phyloP scores from a whole-genome alignment of 2,888 invertebrate species.

The Pseudoips prasinana region DNA sequence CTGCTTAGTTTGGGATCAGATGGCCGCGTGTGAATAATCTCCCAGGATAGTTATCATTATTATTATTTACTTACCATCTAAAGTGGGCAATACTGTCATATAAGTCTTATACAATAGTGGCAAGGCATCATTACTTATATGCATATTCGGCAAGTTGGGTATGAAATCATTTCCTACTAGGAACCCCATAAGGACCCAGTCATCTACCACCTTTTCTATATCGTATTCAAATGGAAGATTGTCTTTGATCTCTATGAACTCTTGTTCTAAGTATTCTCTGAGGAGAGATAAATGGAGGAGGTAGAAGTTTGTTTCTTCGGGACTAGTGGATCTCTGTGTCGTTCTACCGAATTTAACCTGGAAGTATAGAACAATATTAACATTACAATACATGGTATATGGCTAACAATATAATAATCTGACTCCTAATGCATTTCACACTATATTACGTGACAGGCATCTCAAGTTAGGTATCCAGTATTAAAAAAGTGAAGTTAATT shows the following conservation, averaged over 20 bases:
- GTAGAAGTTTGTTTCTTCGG: slow-evolving; percentile 96
- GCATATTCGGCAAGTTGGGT: slow-evolving; percentile 96
- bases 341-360: slow-evolving; percentile 89
- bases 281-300: slow-evolving; percentile 95
- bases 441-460: too few relatives aligned
- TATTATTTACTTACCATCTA: slow-evolving; percentile 91
- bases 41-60: too few relatives aligned
- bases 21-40: too few relatives aligned
- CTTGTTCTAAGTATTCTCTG: slow-evolving; percentile 95
- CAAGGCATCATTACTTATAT: slow-evolving; percentile 95
- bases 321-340: slow-evolving; percentile 85
- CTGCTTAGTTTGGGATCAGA: too few relatives aligned
- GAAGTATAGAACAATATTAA: slow-evolving; percentile 2
- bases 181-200: slow-evolving; percentile 99
- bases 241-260: slow-evolving; percentile 88
- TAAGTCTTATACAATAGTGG: slow-evolving; percentile 94
- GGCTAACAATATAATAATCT: too few relatives aligned
- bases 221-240: slow-evolving; percentile 89
- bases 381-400: too few relatives aligned
- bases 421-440: too few relatives aligned
- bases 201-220: slow-evolving; percentile 96
- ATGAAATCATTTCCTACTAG: slow-evolving; percentile 99
- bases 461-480: too few relatives aligned
- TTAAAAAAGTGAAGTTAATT: too few relatives aligned
- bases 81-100: slow-evolving; percentile 90